These are phyloP conservation scores for Tachina fera DNA, from an alignment of 2,888 invertebrate genomes.

Conservation along the genomic window DNA sequence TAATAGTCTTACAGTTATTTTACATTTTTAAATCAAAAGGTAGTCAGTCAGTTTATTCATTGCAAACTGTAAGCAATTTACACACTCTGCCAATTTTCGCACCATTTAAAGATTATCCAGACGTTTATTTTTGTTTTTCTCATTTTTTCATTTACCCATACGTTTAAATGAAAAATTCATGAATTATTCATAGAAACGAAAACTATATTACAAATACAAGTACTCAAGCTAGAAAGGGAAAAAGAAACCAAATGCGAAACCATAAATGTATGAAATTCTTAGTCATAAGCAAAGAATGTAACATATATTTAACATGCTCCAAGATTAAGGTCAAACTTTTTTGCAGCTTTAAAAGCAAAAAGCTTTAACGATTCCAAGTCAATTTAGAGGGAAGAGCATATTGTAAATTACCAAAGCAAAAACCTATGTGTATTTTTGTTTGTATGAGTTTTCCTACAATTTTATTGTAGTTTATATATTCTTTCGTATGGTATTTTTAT, in stretches of 20 bases:
- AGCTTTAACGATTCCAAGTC: constrained; percentile 48
- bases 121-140: neutral
- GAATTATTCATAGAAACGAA: constrained; percentile 33
- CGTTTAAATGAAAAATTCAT: constrained; percentile 28
- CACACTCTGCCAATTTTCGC: neutral
- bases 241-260: constrained; percentile 9
- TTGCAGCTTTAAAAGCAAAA: neutral
- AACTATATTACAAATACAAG: constrained; percentile 40
- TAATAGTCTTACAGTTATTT: no score
- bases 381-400: constrained; percentile 19
- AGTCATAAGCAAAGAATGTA: constrained; percentile 3
- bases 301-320: constrained; percentile 10
- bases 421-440: neutral
- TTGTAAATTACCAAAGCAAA: constrained; percentile 30
- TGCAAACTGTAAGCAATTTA: neutral
- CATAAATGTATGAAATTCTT: constrained; percentile 16
- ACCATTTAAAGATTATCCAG: neutral
- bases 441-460: neutral
- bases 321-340: constrained; percentile 30
- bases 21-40: neutral
- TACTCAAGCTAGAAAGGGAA: constrained; percentile 2
- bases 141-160: neutral
- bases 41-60: neutral
- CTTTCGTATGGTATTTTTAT: no score
- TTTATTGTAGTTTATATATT: neutral